Evolutionary conservation across 2,888 invertebrate genomes (phyloP).

Genomic region (Ligdia adustata): DNA sequence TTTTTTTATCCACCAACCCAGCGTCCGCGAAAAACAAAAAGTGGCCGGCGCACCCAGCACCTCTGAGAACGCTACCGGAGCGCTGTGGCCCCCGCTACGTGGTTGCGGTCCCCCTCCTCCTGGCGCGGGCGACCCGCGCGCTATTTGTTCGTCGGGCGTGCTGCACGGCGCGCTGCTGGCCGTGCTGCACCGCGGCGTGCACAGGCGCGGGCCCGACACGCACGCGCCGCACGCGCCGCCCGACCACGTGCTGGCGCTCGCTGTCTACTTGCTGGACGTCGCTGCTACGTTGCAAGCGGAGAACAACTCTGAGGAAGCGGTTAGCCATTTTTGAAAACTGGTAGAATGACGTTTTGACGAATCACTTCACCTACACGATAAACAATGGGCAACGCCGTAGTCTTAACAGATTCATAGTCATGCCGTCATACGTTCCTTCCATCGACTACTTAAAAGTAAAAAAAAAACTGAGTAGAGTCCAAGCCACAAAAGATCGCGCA

Average conservation of each 20-base stretch:
- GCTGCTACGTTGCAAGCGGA: slow-evolving; percentile 84
- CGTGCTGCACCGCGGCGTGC: slow-evolving; percentile 94
- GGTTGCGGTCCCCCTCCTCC: slow-evolving; percentile 45
- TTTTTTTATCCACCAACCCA: no score
- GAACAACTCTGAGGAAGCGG: slow-evolving; percentile 29
- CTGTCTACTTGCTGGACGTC: slow-evolving; percentile 94
- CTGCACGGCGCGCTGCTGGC: slow-evolving; percentile 87
- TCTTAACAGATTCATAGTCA: no score
- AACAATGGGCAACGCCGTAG: no score
- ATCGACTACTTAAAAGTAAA: no score
- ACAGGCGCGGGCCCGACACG: slow-evolving; percentile 87
- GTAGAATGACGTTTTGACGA: no score
- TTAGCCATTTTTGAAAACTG: no score
- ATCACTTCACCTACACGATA: no score
- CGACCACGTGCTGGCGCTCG: slow-evolving; percentile 94
- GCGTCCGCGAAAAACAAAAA: slow-evolving; percentile 71
- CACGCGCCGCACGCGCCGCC: slow-evolving; percentile 81
- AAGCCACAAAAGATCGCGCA: no score
- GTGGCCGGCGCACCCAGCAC: slow-evolving; percentile 36
- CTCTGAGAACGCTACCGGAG: slow-evolving; percentile 6
- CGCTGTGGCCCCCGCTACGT: slow-evolving; percentile 75
- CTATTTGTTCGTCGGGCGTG: slow-evolving; percentile 67
- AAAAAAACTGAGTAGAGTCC: no score
- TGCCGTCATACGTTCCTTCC: no score
- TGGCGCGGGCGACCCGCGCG: slow-evolving; percentile 69